Conservation (phyloP, 2,888 invertebrate species). For the Iphiclides podalirius region DNA sequence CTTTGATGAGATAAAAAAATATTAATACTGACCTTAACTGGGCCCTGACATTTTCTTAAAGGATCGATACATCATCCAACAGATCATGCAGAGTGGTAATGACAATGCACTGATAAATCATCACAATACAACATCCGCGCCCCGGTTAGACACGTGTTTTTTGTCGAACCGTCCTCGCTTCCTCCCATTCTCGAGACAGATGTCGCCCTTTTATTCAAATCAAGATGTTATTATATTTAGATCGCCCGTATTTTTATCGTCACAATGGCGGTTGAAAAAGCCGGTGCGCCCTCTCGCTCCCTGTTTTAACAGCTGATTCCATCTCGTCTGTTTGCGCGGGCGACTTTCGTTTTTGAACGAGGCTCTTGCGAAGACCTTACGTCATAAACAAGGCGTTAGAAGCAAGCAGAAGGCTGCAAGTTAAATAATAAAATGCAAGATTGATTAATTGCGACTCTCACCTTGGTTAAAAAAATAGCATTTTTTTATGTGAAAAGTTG, state of each 20-base stretch:
- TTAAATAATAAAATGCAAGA: too few species aligned
- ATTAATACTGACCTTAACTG: too few species aligned
- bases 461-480: too few species aligned
- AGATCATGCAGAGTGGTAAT: background rate
- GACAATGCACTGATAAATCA: background rate
- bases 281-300: conserved; percentile 17
- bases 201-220: conserved; percentile 65
- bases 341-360: conserved; percentile 17
- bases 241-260: conserved; percentile 47
- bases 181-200: conserved; percentile 59
- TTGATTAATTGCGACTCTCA: too few species aligned
- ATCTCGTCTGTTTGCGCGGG: conserved; percentile 3
- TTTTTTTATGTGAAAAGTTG: too few species aligned
- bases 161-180: conserved; percentile 43
- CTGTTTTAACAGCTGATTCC: conserved; percentile 30
- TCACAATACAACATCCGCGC: background rate
- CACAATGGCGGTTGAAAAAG: conserved; percentile 19
- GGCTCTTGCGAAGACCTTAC: too few species aligned
- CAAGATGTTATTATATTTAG: conserved; percentile 64
- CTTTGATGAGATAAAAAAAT: too few species aligned
- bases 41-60: too few species aligned
- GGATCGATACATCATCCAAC: too few species aligned
- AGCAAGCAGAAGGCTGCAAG: too few species aligned
- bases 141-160: conserved; percentile 9
- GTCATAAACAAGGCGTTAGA: too few species aligned